Percentiles rank a stretch among this genome's conserved stretches.
phyloP scores from a whole-genome alignment of 2,888 invertebrate genomes.

The Digitonthophagus gazella region DNA sequence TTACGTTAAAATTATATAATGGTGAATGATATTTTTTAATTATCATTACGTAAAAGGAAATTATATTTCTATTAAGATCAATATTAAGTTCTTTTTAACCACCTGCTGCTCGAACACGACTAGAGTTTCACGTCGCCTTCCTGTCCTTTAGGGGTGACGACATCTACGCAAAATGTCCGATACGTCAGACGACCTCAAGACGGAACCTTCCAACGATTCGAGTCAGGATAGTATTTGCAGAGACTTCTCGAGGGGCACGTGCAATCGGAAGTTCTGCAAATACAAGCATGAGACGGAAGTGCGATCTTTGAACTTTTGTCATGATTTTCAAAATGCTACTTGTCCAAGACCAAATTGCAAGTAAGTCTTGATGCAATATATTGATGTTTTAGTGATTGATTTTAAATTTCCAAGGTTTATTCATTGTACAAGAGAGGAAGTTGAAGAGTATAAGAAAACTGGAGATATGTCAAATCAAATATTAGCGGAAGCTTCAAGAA shows the following conservation, averaged over 20 bases:
- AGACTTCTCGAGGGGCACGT: constrained; percentile 59
- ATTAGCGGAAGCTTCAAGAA: constrained; percentile 50
- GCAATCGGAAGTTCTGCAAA: constrained; percentile 57
- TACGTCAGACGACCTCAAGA: constrained; percentile 43
- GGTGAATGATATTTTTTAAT: no score
- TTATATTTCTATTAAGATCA: background rate
- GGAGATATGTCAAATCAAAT: constrained; percentile 68
- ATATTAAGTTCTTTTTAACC: constrained; percentile 2
- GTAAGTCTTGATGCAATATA: constrained; percentile 39
- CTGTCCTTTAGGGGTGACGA: background rate
- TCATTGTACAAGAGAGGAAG: constrained; percentile 75
- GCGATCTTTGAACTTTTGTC: constrained; percentile 56
- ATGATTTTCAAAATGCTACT: constrained; percentile 71
- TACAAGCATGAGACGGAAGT: constrained; percentile 54
- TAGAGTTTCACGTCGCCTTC: constrained; percentile 19
- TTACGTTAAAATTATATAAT: no score
- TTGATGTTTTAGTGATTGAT: background rate
- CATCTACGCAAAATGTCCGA: constrained; percentile 41
- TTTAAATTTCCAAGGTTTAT: constrained; percentile 62
- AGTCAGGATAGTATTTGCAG: constrained; percentile 52
- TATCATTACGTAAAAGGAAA: no score
- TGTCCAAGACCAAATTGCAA: constrained; percentile 71
- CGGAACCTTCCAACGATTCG: constrained; percentile 41
- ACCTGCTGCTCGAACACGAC: constrained; percentile 20
- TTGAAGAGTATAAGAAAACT: constrained; percentile 68